Percentiles rank a stretch among this genome's conserved stretches.
Conservation (phyloP, 2,888 invertebrate genomes). For the Geotrupes spiniger region DNA sequence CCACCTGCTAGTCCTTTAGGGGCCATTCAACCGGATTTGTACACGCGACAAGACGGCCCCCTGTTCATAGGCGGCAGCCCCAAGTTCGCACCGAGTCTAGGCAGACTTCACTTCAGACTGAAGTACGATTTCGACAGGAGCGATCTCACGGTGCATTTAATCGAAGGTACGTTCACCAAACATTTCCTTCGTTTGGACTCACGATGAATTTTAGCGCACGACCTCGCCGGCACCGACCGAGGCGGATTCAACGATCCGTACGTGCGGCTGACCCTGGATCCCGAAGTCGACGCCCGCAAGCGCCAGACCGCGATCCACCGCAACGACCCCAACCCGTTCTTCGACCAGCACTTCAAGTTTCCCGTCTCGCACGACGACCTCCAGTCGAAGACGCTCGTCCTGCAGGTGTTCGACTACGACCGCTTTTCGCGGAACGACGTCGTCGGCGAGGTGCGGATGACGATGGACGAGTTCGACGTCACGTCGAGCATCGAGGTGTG, state of each 20-base stretch:
- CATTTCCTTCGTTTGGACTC: too few relatives aligned
- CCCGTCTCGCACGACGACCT: conserved; percentile 87
- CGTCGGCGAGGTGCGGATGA: conserved; percentile 77
- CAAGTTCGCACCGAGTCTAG: conserved; percentile 66
- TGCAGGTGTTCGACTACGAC: conserved; percentile 68
- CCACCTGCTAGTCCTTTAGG: conserved; percentile 66
- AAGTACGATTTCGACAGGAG: conserved; percentile 89
- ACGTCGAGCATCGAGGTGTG: conserved; percentile 78
- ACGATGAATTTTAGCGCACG: conserved; percentile 72
- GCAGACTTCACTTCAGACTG: conserved; percentile 78
- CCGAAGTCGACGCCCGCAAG: conserved; percentile 80
- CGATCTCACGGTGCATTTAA: conserved; percentile 86
- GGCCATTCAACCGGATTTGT: conserved; percentile 83
- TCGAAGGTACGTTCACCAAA: conserved; percentile 73
- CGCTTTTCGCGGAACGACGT: conserved; percentile 85
- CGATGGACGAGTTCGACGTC: conserved; percentile 75
- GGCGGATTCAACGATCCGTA: conserved; percentile 90
- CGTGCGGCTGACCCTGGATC: conserved; percentile 74
- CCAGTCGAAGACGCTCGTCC: conserved; percentile 70
- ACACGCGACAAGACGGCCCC: conserved; percentile 76
- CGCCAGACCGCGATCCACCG: conserved; percentile 82
- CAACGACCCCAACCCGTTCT: conserved; percentile 82
- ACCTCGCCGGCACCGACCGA: conserved; percentile 77
- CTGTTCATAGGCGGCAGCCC: conserved; percentile 64
- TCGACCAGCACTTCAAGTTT: conserved; percentile 90